Conservation (phyloP, 2,797 vertebrate species). For the Spea hammondii region DNA sequence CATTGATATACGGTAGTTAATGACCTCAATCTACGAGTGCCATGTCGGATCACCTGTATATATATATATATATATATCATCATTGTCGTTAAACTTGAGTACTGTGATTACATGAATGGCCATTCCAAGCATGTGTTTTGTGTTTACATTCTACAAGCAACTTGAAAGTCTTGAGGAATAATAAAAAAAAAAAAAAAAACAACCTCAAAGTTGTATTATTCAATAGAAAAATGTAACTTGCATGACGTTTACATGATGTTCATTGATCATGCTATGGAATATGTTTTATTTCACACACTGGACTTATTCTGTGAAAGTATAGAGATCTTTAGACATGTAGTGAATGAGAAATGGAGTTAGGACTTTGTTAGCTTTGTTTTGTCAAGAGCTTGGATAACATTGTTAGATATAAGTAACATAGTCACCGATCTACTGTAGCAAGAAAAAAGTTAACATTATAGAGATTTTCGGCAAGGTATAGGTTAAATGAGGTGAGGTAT, state of each 20-base stretch:
- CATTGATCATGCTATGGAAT: neutral
- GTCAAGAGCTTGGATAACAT: neutral
- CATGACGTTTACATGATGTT: constrained; percentile 17
- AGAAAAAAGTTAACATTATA: too few relatives aligned
- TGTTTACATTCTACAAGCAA: constrained; percentile 39
- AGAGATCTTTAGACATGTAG: neutral
- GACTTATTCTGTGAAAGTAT: constrained; percentile 5
- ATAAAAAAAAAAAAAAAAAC: neutral
- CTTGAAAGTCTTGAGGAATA: constrained; percentile 10
- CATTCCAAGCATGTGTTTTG: constrained; percentile 15
- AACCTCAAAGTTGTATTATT: neutral
- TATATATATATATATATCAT: constrained; percentile 15
- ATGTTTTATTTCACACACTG: neutral
- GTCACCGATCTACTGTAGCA: too few relatives aligned
- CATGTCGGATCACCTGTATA: constrained; percentile 43
- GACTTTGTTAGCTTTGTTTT: neutral
- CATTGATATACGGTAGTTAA: constrained; percentile 66
- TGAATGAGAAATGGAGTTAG: neutral
- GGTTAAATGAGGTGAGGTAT: too few relatives aligned
- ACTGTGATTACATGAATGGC: constrained; percentile 13
- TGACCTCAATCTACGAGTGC: constrained; percentile 57
- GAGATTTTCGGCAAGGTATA: too few relatives aligned
- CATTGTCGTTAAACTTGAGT: neutral
- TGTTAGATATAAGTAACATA: too few relatives aligned
- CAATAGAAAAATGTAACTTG: neutral